Evolutionary conservation across 2,888 invertebrate species (phyloP), one percentile per base, ranked within the genome.

Genomic region (Rotaria macrura): DNA sequence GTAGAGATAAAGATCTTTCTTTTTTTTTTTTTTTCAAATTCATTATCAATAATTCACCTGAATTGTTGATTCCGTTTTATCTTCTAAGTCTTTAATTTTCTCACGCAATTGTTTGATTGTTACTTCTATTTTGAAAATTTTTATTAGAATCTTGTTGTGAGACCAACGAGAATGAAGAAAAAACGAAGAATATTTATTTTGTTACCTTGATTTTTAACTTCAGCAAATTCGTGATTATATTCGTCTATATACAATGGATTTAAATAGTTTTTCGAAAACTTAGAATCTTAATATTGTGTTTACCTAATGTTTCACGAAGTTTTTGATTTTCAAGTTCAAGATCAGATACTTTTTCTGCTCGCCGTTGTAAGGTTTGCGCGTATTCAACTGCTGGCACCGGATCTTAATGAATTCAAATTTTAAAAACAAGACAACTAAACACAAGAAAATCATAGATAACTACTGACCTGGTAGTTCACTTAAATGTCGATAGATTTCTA

Each of bases 21-120:
- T 47, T 14, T 47, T 49, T 49, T 49, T 17, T 17, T 49, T 49
- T 49, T 49, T 49, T 49, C 3, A 49, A 49, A 2, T 49, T 49
- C 17, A 14, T 49, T 49, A 49, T 52, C 20, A 65, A 65, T 29
- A 49, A 49, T 88, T 88, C 87, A 91, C 91, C 90, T 91, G 89
- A 52, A 90, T 65, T 89, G 89, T 17, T 74, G 89, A 88, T 87
- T 92, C 92, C 87, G 91, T 89, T 87, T 90, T 90, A 83, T 91
- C 91, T 88, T 92, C 92, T 88, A 91, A 90, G 87, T 91, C 91
- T 88, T 90, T 91, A 55, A 92, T 88, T 87, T 91, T 90, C 85
- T 92, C 92, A 87, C 90, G 90, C 87, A 92, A 89, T 88, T 91
- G 91, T 88, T 92, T 92, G 87, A 92, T 92, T 87, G 92, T 92